These are phyloP conservation scores for Steinernema khuongi DNA, from an alignment of 1,140 invertebrate species.

Conservation along the genomic window DNA sequence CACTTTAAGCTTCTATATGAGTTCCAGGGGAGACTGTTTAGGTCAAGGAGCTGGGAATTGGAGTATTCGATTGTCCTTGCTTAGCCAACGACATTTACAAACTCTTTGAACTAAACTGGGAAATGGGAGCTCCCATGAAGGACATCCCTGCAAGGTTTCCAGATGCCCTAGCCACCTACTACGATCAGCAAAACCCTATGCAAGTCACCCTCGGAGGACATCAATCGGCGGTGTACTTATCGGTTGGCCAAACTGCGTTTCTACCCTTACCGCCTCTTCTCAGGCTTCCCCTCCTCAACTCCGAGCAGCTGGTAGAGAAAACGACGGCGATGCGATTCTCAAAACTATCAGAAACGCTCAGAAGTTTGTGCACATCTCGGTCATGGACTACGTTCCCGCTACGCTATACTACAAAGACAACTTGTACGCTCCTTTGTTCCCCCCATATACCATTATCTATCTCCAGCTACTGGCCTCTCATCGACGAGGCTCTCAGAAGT, in stretches of 20 bases:
- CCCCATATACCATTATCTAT: neutral
- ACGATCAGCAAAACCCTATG: conserved; percentile 17
- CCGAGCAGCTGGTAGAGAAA: conserved; percentile 71
- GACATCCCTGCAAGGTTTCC: conserved; percentile 15
- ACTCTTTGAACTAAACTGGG: neutral
- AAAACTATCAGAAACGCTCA: conserved; percentile 74
- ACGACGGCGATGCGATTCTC: conserved; percentile 77
- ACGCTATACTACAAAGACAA: conserved; percentile 64
- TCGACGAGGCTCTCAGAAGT: conserved; percentile 77
- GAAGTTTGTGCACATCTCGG: conserved; percentile 80
- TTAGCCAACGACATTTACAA: neutral
- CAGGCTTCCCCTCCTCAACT: conserved; percentile 84
- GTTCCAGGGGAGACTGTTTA: conserved; percentile 51
- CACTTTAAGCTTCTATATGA: neutral
- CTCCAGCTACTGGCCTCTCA: conserved; percentile 76
- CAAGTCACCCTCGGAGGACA: neutral
- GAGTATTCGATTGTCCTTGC: neutral
- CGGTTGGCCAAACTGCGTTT: conserved; percentile 12
- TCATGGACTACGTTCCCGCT: conserved; percentile 88
- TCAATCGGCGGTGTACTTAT: conserved; percentile 5
- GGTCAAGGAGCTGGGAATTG: conserved; percentile 67
- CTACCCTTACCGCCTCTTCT: conserved; percentile 22
- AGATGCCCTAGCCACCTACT: neutral
- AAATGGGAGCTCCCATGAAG: neutral
- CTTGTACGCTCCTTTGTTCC: neutral